Conservation (phyloP, 2,797 vertebrate genomes). For the Halcyon leucocephala region DNA sequence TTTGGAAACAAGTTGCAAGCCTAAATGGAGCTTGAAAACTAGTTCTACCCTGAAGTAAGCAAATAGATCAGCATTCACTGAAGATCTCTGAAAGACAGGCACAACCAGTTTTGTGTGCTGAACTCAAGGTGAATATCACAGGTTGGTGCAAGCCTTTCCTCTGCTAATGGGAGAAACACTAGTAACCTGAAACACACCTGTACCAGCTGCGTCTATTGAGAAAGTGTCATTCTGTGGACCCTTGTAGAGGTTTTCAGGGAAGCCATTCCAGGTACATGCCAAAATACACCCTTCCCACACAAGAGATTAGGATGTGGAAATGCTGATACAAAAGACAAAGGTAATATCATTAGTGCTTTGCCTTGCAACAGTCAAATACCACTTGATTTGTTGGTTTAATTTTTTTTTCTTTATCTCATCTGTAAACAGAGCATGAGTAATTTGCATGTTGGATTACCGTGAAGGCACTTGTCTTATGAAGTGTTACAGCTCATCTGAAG, state of each 20-base stretch:
- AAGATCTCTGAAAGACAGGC: background rate
- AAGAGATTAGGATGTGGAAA: background rate
- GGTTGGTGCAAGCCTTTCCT: background rate
- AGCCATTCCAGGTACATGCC: background rate
- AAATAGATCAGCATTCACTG: background rate
- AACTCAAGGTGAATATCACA: background rate
- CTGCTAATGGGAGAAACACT: background rate
- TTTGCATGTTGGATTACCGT: background rate
- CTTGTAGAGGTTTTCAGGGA: background rate
- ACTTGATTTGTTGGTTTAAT: background rate
- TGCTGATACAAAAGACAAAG: background rate
- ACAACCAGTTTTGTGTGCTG: background rate
- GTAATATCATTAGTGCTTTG: background rate
- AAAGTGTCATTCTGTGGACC: background rate
- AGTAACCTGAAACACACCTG: background rate
- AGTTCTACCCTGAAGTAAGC: background rate
- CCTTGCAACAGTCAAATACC: background rate
- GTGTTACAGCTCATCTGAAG: background rate
- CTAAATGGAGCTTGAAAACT: background rate
- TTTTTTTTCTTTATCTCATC: background rate
- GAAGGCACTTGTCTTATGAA: background rate
- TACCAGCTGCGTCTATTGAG: background rate
- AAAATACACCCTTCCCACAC: background rate
- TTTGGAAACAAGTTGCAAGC: background rate
- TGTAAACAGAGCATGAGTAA: background rate